Evolutionary conservation across 2,113 vertebrate genomes (phyloP).

Genomic region (Peromyscus leucopus): DNA sequence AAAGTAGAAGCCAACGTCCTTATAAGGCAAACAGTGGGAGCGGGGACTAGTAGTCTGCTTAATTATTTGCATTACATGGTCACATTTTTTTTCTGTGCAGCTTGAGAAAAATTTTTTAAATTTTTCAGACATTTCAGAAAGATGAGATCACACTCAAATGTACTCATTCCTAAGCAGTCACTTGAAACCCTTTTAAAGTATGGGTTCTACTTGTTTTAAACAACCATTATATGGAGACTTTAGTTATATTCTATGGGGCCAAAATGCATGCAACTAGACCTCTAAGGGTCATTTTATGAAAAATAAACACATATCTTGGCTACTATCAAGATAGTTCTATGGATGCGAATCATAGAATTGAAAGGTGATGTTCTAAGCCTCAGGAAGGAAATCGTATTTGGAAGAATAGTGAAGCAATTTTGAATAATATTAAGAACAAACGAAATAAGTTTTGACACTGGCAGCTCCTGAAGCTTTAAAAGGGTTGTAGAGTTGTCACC

Average conservation of each 20-base stretch:
- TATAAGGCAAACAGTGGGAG: constrained; percentile 83
- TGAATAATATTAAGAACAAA: background rate
- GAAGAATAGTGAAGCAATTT: constrained; percentile 2
- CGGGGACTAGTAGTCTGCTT: constrained; percentile 77
- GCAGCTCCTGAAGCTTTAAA: background rate
- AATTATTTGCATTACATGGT: constrained; percentile 86
- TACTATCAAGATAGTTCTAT: background rate
- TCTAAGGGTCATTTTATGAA: background rate
- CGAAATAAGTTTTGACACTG: background rate
- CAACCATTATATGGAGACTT: constrained; percentile 51
- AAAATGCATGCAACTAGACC: background rate
- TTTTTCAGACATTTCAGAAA: constrained; percentile 86
- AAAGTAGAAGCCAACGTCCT: constrained; percentile 70
- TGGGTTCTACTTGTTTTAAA: constrained; percentile 52
- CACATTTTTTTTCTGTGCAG: constrained; percentile 79
- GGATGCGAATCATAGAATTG: background rate
- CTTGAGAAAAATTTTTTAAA: constrained; percentile 86
- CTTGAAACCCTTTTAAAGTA: constrained; percentile 63
- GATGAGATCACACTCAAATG: constrained; percentile 85
- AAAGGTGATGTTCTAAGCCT: background rate
- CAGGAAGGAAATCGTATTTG: background rate
- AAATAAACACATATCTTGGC: constrained; percentile 10
- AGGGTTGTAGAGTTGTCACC: background rate
- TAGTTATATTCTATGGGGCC: constrained; percentile 42
- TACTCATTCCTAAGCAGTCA: constrained; percentile 82